Evolutionary conservation across 2,888 invertebrate genomes (phyloP), one percentile per base, ranked within the genome.

Genomic region (Cephus sareptanus): DNA sequence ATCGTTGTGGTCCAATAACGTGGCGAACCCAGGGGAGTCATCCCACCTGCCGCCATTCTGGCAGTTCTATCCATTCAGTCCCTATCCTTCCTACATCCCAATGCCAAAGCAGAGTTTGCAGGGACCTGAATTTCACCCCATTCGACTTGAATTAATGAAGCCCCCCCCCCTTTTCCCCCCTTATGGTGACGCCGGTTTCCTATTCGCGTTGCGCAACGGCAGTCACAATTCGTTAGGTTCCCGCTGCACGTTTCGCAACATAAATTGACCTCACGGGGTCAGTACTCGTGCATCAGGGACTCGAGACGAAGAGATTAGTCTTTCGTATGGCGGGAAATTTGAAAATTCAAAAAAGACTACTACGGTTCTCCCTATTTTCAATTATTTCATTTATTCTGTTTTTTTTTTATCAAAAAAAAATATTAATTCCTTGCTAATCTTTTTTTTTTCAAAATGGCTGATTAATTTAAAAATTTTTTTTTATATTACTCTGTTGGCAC

Each of bases 1-100:
- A 37, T 77, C 77, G 77, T 75, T 75, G 77, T 70, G 77, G 77
- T 77, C 75, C 77, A 40, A 69, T 77, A 75, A 77, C 75, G 77
- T 40, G 77, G 70, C 11, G 77, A 70, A 69, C 77, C 77, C 77
- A 75, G 70, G 69, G 74, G 75, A 70, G 70, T 70, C 70, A 70
- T 70, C 70, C 70, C 33, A 70, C 70, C 70, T 70, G 70, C 70
- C 70, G 70, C 70, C 6, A 70, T 31, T 13, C 30, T 30, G 70
- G 13, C 33, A n/a, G 30, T 70, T 31, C 70, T 33, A 70, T 70
- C 30, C 4, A 12, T 70, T 12, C 70, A 30, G 70, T 15, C 13
- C 70, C 30, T 33, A 3, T 33, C 70, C 70, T 70, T 33, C 33
- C 70, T 12, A 70, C 13, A 15, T 40, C 4, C 15, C 40, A 15